Conservation (phyloP, 2,113 vertebrate species). For the Anhinga rufa region DNA sequence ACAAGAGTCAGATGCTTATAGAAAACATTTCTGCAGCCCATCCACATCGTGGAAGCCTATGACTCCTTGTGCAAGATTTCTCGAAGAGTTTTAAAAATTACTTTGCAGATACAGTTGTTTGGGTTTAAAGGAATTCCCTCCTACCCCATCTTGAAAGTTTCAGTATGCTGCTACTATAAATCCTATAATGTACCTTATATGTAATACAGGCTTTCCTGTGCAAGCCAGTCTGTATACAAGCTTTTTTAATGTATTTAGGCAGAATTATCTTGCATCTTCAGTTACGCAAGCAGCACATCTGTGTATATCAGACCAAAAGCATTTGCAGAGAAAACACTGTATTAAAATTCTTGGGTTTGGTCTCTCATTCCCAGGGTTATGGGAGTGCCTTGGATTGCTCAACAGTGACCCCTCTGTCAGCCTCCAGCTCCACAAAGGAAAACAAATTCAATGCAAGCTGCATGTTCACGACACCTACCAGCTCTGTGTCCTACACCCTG, state of each 20-base stretch:
- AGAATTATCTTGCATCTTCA: slow-evolving; percentile 8
- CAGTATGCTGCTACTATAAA: neutral
- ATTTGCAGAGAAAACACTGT: slow-evolving; percentile 49
- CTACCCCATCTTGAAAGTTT: neutral
- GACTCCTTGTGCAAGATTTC: neutral
- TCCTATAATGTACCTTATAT: neutral
- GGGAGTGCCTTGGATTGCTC: slow-evolving; percentile 16
- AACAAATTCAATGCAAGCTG: neutral
- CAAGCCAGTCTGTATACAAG: neutral
- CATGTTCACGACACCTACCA: neutral
- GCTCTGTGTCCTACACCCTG: neutral
- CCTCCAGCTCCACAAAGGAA: neutral
- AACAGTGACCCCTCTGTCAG: slow-evolving; percentile 40
- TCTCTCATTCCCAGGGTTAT: slow-evolving; percentile 27
- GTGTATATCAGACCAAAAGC: slow-evolving; percentile 47
- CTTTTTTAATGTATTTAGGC: neutral
- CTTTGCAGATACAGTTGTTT: neutral
- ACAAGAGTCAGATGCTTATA: neutral
- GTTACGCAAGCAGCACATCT: slow-evolving; percentile 55
- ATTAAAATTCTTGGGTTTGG: slow-evolving; percentile 50
- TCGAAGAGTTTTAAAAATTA: neutral
- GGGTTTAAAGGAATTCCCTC: neutral
- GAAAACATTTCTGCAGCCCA: neutral
- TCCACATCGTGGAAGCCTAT: neutral
- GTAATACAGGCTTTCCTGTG: neutral